phyloP scores from a whole-genome alignment of 2,797 vertebrate genomes.

The Betta splendens region DNA sequence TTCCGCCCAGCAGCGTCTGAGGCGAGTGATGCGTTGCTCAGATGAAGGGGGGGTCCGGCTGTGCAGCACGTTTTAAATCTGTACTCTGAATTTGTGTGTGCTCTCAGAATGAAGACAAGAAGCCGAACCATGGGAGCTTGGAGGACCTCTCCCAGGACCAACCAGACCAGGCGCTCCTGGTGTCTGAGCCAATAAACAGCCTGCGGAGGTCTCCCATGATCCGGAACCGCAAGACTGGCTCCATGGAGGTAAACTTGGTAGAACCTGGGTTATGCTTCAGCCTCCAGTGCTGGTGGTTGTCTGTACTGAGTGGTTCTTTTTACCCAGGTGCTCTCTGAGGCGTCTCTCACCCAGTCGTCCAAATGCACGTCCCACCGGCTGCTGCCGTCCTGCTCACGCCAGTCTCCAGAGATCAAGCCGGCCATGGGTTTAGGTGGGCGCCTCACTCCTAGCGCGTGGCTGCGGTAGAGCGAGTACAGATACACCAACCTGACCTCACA shows the following conservation, averaged over 20 bases:
- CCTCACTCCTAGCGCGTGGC: slow-evolving; percentile 9
- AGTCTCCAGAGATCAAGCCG: slow-evolving; percentile 92
- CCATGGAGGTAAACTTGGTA: slow-evolving; percentile 92
- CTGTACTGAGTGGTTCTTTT: not conserved
- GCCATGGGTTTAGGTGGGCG: slow-evolving; percentile 88
- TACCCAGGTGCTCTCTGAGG: slow-evolving; percentile 92
- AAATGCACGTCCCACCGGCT: slow-evolving; percentile 86
- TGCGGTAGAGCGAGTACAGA: not conserved
- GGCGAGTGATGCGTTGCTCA: too few species aligned
- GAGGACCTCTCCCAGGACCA: slow-evolving; percentile 90
- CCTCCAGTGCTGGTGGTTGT: too few species aligned
- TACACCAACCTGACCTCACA: slow-evolving; percentile 25
- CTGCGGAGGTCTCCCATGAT: slow-evolving; percentile 88
- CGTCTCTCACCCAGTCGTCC: slow-evolving; percentile 72
- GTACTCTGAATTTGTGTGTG: not conserved
- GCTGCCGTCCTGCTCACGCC: slow-evolving; percentile 89
- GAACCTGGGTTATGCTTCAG: not conserved
- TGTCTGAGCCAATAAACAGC: slow-evolving; percentile 82
- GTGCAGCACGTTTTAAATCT: not conserved
- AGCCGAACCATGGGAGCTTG: slow-evolving; percentile 89
- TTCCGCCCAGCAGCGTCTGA: slow-evolving; percentile 95
- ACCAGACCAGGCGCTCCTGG: slow-evolving; percentile 75
- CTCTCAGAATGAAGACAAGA: slow-evolving; percentile 88
- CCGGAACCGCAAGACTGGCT: slow-evolving; percentile 90
- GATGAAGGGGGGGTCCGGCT: too few species aligned